Percentiles rank a stretch among this genome's conserved stretches.
Evolutionary conservation across 2,888 invertebrate genomes (phyloP).

Genomic region (Drepana falcataria): DNA sequence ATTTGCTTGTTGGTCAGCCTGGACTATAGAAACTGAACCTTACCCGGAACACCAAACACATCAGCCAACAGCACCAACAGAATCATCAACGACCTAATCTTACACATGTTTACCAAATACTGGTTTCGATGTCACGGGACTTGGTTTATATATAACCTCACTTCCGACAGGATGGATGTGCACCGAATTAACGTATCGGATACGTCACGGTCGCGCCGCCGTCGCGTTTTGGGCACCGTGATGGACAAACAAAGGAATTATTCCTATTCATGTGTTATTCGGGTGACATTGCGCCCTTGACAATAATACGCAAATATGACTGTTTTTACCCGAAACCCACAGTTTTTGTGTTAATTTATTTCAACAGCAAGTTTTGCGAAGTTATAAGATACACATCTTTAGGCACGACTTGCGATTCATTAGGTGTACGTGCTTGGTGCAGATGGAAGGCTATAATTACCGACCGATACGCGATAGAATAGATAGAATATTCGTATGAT

Average conservation of each 20-base stretch:
- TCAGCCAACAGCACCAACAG: conserved; percentile 10
- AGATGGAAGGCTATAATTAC: background rate
- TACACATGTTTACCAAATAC: conserved; percentile 10
- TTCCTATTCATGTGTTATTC: conserved; percentile 27
- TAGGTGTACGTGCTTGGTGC: background rate
- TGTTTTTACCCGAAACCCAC: background rate
- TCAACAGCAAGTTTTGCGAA: background rate
- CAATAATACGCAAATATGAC: conserved; percentile 18
- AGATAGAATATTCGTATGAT: too few relatives aligned
- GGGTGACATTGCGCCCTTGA: conserved; percentile 23
- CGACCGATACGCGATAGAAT: background rate
- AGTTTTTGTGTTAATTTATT: background rate
- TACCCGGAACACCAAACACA: conserved; percentile 22
- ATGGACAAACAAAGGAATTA: conserved; percentile 30
- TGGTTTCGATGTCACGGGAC: background rate
- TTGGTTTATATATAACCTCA: background rate
- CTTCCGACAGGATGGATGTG: conserved; percentile 14
- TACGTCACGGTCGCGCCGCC: conserved; percentile 30
- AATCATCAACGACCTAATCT: conserved; percentile 6
- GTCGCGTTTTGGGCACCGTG: conserved; percentile 30
- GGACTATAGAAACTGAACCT: conserved; percentile 4
- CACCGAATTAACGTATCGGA: conserved; percentile 26
- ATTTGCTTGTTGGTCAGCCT: too few relatives aligned
- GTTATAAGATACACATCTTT: background rate
- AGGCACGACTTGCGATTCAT: background rate